phyloP scores from a whole-genome alignment of 2,113 vertebrate genomes.

The Pardalotus punctatus region DNA sequence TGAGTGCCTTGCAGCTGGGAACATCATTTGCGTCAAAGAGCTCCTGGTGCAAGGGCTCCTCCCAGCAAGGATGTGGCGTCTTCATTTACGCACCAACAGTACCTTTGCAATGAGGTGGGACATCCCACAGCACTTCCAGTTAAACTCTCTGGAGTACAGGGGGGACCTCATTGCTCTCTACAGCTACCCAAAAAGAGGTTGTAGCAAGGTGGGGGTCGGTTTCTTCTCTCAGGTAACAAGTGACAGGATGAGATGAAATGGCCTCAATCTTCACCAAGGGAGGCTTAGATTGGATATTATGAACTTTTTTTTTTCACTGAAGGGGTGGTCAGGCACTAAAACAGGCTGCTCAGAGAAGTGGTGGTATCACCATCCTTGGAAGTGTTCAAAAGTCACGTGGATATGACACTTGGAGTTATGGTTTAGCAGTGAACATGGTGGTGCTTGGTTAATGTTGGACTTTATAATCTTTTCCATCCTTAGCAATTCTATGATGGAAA shows the following conservation, averaged over 20 bases:
- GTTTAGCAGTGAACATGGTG: neutral
- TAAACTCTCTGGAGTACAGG: neutral
- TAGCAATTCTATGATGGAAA: neutral
- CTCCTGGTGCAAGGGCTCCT: neutral
- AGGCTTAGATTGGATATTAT: neutral
- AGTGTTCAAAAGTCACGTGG: neutral
- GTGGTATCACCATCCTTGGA: neutral
- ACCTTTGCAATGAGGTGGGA: neutral
- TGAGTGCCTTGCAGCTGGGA: neutral
- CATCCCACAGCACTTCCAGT: neutral
- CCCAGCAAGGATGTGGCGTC: neutral
- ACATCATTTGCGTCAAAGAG: neutral
- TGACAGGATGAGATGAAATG: neutral
- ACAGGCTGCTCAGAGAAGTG: neutral
- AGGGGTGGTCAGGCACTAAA: neutral
- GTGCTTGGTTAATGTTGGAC: neutral
- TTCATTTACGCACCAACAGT: accelerated
- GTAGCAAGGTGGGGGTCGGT: neutral
- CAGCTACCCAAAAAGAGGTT: neutral
- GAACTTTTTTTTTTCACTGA: neutral
- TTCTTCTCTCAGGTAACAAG: neutral
- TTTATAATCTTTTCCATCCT: neutral
- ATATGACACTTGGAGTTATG: accelerated
- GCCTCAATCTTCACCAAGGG: neutral
- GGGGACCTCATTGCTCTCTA: neutral